phyloP scores from a whole-genome alignment of 2,797 vertebrate species.

The Periophthalmus magnuspinnatus region DNA sequence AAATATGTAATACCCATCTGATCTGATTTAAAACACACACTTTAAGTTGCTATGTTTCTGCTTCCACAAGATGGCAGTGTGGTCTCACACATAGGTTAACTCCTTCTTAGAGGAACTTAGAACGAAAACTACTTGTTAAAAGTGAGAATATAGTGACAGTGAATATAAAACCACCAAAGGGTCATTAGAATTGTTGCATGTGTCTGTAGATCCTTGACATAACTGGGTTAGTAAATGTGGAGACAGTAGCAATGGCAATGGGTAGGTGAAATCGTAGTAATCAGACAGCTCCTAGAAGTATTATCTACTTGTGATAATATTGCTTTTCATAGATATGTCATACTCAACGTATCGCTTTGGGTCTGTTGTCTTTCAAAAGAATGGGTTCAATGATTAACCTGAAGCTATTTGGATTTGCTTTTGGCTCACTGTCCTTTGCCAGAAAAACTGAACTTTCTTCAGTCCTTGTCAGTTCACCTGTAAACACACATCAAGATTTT shows the following conservation, averaged over 20 bases:
- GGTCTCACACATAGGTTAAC: neutral
- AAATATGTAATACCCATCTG: too few relatives aligned
- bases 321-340: neutral
- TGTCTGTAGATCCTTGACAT: neutral
- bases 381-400: slow-evolving; percentile 2
- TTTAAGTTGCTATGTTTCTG: neutral
- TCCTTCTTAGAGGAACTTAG: neutral
- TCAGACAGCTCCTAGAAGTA: neutral
- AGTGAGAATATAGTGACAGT: neutral
- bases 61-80: slow-evolving; percentile 52
- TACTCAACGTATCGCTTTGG: neutral
- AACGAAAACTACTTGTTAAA: neutral
- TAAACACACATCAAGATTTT: neutral
- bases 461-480: neutral
- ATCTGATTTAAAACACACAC: too few relatives aligned
- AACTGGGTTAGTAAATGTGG: neutral
- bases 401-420: slow-evolving; percentile 4
- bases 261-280: neutral
- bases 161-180: neutral
- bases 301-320: neutral
- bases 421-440: neutral
- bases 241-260: slow-evolving; percentile 9
- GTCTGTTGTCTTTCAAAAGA: neutral
- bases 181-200: too few relatives aligned
- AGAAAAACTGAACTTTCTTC: neutral